Percentiles rank a stretch among this genome's conserved stretches.
phyloP scores from a whole-genome alignment of 2,113 vertebrate species.

The Tachysurus fulvidraco region DNA sequence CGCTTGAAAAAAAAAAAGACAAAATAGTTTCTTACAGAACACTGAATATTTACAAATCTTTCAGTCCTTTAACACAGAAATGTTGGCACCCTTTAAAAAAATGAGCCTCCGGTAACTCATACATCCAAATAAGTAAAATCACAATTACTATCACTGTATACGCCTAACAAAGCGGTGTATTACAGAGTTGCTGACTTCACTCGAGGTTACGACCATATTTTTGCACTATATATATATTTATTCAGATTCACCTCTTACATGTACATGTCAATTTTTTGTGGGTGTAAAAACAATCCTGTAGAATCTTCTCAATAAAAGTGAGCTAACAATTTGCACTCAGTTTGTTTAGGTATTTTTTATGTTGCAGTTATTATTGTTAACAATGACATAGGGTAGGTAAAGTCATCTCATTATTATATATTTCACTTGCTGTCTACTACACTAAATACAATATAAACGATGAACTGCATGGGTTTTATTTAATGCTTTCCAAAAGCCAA shows the following conservation, averaged over 20 bases:
- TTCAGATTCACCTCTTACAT: background rate
- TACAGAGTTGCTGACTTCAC: background rate
- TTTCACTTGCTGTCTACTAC: too few species aligned
- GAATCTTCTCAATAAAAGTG: too few species aligned
- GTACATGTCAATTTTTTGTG: background rate
- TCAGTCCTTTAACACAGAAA: background rate
- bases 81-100: background rate
- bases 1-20: background rate
- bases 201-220: background rate
- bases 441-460: too few species aligned
- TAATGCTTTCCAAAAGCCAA: too few species aligned
- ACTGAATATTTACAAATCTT: background rate
- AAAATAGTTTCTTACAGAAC: background rate
- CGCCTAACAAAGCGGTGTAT: background rate
- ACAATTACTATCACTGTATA: background rate
- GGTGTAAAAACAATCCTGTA: too few species aligned
- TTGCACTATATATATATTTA: too few species aligned
- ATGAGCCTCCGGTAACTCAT: background rate
- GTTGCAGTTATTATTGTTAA: too few species aligned
- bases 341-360: too few species aligned
- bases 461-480: too few species aligned
- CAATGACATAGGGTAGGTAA: too few species aligned
- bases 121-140: background rate
- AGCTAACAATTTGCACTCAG: too few species aligned
- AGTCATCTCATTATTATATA: too few species aligned